Evolutionary conservation across 2,113 vertebrate genomes (phyloP).

Genomic region (Brienomyrus brachyistius): DNA sequence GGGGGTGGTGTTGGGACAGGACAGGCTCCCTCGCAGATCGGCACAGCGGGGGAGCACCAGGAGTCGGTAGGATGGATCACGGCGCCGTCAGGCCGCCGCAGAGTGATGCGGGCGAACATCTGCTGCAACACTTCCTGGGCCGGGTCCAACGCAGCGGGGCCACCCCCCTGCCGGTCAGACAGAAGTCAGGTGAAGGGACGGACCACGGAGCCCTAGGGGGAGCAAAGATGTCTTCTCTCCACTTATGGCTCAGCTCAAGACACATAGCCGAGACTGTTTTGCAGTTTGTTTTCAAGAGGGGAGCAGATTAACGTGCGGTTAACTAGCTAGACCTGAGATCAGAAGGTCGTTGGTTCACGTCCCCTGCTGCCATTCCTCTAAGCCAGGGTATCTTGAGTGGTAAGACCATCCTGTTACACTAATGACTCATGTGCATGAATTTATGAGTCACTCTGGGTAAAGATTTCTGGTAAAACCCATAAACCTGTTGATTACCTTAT

Average conservation of each 20-base stretch:
- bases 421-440: neutral
- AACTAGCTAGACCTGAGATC: neutral
- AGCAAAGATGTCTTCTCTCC: neutral
- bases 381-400: neutral
- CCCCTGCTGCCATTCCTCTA: neutral
- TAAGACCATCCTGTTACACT: neutral
- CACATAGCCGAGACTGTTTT: neutral
- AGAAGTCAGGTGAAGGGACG: neutral
- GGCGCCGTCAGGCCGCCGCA: constrained; percentile 4
- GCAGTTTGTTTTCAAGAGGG: neutral
- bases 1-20: neutral
- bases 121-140: neutral
- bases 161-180: neutral
- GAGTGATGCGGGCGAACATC: constrained; percentile 1
- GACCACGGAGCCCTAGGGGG: neutral
- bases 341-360: neutral
- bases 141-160: constrained; percentile 1
- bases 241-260: neutral
- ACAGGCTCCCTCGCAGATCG: neutral
- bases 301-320: neutral
- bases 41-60: neutral
- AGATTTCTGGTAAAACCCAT: neutral
- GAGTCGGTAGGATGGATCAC: constrained; percentile 3
- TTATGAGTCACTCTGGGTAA: neutral
- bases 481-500: neutral